Evolutionary conservation across 2,113 vertebrate species (phyloP), one percentile per base, ranked within the genome.

Genomic region (Cryptoleucopteryx plumbea): DNA sequence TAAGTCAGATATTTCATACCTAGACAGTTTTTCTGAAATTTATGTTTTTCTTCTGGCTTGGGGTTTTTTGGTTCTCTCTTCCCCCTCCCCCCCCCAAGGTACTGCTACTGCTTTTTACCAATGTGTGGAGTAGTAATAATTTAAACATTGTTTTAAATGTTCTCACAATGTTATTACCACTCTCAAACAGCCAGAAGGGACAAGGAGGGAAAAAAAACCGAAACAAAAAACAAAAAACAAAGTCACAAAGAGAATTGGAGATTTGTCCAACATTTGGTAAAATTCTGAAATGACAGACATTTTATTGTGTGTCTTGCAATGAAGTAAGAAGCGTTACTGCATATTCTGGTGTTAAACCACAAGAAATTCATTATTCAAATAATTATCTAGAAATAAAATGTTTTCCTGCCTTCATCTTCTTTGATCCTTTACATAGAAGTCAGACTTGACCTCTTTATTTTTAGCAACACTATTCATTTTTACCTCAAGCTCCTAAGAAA

Each of bases 401-500:
- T 45, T 87, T 68, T 81, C 22, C 45, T 95, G 63, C 48, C 50
- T 93, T 84, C 47, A 32, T 52, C 34, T 53, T 74, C 53, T 94
- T 62, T 83, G 66, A 67, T 83, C 67, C 38, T 55, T 80, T 63
- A 77, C n/a, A 63, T 0, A n/a, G 43, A 91, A 67, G 14, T 42
- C 62, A 82, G 65, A 53, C 53, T 72, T 48, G 17, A 66, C 29
- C 36, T 94, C 56, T 72, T 48, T 80, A 48, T 87, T 93, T 91
- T 94, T 82, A 87, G 70, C 36, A 85, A 50, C 10, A 23, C 62
- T 68, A 34, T 56, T 82, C 29, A 17, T 82, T 88, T 93, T 94
- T 84, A 93, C 75, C 74, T 86, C 71, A 47, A 83, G 75, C 67
- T 83, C 67, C 10, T 29, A 86, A 74, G 52, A 86, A 96, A 90